Base-by-base conservation (phyloP, 2,888 invertebrate species). In the Drosophila pseudotakahashii region DNA sequence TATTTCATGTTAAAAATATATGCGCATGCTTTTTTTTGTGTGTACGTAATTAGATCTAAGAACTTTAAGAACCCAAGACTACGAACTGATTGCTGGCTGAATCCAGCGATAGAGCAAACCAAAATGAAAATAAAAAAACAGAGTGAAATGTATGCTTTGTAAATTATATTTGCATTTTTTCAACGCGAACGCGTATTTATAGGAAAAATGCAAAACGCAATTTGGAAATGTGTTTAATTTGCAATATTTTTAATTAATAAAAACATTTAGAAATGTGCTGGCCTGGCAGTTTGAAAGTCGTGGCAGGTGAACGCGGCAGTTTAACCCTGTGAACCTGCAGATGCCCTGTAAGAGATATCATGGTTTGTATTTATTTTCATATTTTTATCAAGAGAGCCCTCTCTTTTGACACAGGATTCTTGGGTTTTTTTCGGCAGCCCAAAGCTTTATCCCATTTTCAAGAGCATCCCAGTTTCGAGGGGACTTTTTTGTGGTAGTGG, bases 241-340 rank as follows among this genome's bases (percentile, higher is more conserved):
- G 83, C 85, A 77, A 59, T 67, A 87, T 83, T 82, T 79, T 79
- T 84, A 87, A 81, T 82, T 83, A 81, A 82, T 80, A 86, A 81
- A 81, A 75, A 47, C 86, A 81, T 83, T 85, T 81, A 83, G 81
- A 86, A 79, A 67, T 67, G 23, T 74, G 81, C 86, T 82, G 51
- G 62, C 23, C 81, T 74, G 64, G 79, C 79, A 76, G 51, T 32
- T 42, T 30, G 26, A 19, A 59, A 37, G 39, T 13, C 6, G 30
- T 0, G 39, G 14, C 30, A 19, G 9, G 36, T n/a, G 19, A 34
- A 41, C 14, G 44, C 5, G 13, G 7, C 1, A 11, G 32, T 2
- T 6, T 9, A 1, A 11, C 3, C 1, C 1, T n/a, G 9, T 41
- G 13, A 26, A 39, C 16, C 48, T 3, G 1, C 16, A 11, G 48